phyloP scores from a whole-genome alignment of 2,113 vertebrate genomes.

The Tragulus kanchil region DNA sequence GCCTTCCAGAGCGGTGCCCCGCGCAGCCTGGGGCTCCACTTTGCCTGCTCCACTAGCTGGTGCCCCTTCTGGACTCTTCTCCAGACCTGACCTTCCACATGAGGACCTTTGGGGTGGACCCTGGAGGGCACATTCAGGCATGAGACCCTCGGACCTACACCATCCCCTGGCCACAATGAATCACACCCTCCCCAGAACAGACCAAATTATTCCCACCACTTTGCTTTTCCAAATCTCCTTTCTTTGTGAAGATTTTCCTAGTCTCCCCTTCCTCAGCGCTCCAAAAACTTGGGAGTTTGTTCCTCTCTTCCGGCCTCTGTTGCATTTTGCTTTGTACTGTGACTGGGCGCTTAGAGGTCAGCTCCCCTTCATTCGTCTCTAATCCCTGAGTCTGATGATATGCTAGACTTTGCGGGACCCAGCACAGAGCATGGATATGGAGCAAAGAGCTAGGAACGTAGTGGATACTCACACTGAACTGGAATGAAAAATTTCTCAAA shows the following conservation, averaged over 20 bases:
- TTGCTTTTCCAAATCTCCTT: not conserved
- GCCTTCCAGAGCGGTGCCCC: not conserved
- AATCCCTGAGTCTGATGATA: not conserved
- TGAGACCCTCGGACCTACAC: not conserved
- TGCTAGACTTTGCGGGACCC: not conserved
- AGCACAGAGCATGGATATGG: not conserved
- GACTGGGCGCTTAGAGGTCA: not conserved
- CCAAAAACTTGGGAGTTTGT: not conserved
- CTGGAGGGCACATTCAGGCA: not conserved
- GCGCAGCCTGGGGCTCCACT: not conserved
- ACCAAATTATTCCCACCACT: constrained; percentile 5
- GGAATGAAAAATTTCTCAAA: not conserved
- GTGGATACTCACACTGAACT: not conserved
- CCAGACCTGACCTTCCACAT: not conserved
- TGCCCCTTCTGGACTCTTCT: not conserved
- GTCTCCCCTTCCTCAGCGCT: not conserved
- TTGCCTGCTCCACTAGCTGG: not conserved
- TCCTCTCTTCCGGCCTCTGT: not conserved
- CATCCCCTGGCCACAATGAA: not conserved
- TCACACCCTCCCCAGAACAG: not conserved
- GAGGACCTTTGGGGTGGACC: not conserved
- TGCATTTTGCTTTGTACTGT: not conserved
- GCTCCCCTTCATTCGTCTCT: not conserved
- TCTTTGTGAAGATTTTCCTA: not conserved
- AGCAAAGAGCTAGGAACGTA: not conserved